phyloP scores from a whole-genome alignment of 2,797 vertebrate genomes.

The Leuciscus waleckii region DNA sequence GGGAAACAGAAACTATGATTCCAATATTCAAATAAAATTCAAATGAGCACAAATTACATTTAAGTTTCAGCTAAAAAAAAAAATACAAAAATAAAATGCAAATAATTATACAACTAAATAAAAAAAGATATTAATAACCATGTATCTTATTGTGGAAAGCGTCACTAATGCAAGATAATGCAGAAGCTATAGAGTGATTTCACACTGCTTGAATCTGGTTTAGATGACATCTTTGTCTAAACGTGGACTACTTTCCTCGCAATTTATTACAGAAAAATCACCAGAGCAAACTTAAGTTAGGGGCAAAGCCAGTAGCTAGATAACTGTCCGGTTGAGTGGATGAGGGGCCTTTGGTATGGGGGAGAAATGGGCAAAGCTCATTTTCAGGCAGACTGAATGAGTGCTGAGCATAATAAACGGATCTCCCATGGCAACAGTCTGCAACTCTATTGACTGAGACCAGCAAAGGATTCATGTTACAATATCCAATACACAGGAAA shows the following conservation, averaged over 20 bases:
- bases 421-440: conserved; percentile 39
- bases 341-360: conserved; percentile 34
- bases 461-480: conserved; percentile 8
- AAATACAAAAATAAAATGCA: not conserved
- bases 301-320: not conserved
- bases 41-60: not conserved
- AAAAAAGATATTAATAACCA: not conserved
- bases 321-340: conserved; percentile 21
- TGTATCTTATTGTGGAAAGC: not conserved
- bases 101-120: not conserved
- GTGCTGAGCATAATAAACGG: conserved; percentile 40
- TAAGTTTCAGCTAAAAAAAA: not conserved
- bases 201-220: not conserved
- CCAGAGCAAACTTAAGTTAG: conserved; percentile 1
- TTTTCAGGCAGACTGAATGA: conserved; percentile 39
- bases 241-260: not conserved
- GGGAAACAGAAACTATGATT: not conserved
- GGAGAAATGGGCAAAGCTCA: conserved; percentile 15
- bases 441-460: conserved; percentile 9
- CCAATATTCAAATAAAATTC: not conserved
- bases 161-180: not conserved
- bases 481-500: not conserved
- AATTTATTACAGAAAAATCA: not conserved
- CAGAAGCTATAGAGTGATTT: not conserved
- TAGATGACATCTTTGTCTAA: not conserved